These are phyloP conservation scores for Heteromurus nitidus DNA, from an alignment of 2,888 invertebrate species.

Conservation along the genomic window DNA sequence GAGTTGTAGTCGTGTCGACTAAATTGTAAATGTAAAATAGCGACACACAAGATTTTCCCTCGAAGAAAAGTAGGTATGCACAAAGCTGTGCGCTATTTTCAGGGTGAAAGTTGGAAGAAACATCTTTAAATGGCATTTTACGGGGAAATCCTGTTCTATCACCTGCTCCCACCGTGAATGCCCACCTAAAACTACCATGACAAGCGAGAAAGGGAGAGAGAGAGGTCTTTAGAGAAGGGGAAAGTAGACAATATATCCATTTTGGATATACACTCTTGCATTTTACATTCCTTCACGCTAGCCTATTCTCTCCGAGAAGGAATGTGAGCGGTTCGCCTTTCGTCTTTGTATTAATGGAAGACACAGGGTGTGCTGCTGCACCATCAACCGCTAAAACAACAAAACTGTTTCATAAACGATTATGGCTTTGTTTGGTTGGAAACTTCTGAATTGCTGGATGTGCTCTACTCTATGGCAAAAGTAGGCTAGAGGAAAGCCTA, in stretches of 20 bases:
- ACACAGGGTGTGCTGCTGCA: constrained; percentile 23
- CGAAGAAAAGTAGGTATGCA: no score
- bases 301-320: constrained; percentile 1
- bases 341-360: constrained; percentile 25
- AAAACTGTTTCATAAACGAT: constrained; percentile 58
- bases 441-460: neutral
- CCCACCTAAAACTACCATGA: neutral
- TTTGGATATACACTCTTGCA: no score
- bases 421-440: constrained; percentile 47
- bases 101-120: neutral
- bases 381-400: constrained; percentile 53
- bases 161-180: constrained; percentile 46
- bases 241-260: no score
- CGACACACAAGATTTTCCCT: neutral
- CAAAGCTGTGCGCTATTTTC: no score
- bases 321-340: no score
- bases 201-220: neutral
- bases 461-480: neutral
- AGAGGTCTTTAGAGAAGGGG: no score
- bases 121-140: constrained; percentile 38
- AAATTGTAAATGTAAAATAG: no score
- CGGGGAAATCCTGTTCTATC: constrained; percentile 49
- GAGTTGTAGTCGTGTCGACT: no score
- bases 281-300: neutral
- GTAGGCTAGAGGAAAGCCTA: no score